phyloP scores from a whole-genome alignment of 2,888 invertebrate species.

The Tipula lateralis region DNA sequence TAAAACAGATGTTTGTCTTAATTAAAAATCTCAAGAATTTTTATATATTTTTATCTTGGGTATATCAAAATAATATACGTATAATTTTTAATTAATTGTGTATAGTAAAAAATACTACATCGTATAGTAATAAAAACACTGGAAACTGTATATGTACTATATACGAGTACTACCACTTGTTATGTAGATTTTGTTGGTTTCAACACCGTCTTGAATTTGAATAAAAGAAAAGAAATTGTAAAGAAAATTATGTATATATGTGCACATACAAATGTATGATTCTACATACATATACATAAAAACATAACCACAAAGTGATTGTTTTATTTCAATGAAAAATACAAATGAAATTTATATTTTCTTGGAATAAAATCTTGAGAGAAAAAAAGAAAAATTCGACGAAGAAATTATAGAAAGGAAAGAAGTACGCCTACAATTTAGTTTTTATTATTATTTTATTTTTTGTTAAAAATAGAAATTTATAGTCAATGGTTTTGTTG shows the following conservation, averaged over 20 bases:
- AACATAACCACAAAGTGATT: neutral
- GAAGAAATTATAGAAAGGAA: slow-evolving; percentile 1
- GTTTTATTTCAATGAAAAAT: neutral
- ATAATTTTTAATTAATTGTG: neutral
- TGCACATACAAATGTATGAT: neutral
- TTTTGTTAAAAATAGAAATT: slow-evolving; percentile 11
- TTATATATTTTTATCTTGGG: neutral
- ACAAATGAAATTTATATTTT: slow-evolving; percentile 19
- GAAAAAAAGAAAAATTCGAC: neutral
- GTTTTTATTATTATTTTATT: no score
- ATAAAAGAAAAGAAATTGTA: neutral
- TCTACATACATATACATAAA: neutral
- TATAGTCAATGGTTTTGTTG: neutral
- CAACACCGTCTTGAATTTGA: neutral
- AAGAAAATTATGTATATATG: neutral
- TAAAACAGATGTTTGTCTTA: slow-evolving; percentile 20
- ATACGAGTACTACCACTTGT: neutral
- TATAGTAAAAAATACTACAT: neutral
- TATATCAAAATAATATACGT: neutral
- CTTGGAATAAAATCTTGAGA: neutral
- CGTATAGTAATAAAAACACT: neutral
- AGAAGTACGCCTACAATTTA: neutral
- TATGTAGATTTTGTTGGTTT: neutral
- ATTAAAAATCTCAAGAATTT: slow-evolving; percentile 11
- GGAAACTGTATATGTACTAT: neutral